Percentiles rank a stretch among this genome's conserved stretches.
These are phyloP conservation scores for Nannoperca obscura DNA, from an alignment of 2,797 vertebrate genomes.

Conservation along the genomic window DNA sequence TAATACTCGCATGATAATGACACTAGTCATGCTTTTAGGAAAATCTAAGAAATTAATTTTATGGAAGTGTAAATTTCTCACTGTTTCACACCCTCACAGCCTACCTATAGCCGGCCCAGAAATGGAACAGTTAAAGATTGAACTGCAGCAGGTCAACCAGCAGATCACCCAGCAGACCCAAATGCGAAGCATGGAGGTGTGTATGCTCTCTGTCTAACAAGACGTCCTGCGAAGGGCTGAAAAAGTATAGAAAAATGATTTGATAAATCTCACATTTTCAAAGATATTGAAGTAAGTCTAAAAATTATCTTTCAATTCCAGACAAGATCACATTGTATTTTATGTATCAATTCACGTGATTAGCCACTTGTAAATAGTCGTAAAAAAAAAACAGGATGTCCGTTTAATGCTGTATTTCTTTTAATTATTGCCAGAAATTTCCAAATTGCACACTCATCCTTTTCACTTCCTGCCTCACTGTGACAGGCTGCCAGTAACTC, in stretches of 20 bases:
- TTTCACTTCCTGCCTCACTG: background rate
- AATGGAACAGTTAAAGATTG: constrained; percentile 95
- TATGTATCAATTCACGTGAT: background rate
- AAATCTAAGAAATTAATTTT: background rate
- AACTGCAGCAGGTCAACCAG: constrained; percentile 95
- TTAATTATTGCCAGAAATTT: constrained; percentile 8
- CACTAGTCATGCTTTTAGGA: background rate
- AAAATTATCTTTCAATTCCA: background rate
- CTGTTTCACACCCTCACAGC: constrained; percentile 52
- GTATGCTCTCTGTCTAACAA: constrained; percentile 22
- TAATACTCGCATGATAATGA: background rate
- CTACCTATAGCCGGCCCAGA: constrained; percentile 86
- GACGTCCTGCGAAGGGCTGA: background rate
- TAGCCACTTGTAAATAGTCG: background rate
- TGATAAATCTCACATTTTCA: background rate
- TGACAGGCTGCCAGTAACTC: constrained; percentile 92
- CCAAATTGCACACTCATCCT: constrained; percentile 25
- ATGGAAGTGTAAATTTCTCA: background rate
- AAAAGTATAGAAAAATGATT: background rate
- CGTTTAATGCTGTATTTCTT: background rate
- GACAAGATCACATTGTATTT: background rate
- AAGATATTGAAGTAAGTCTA: background rate
- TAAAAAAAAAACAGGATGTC: background rate
- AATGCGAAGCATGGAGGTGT: constrained; percentile 93
- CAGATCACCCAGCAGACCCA: constrained; percentile 98